A percentile compares a stretch with the other conserved stretches of the same genome.
Conservation (phyloP, 1,140 invertebrate species). For the Drosophila tristis region DNA sequence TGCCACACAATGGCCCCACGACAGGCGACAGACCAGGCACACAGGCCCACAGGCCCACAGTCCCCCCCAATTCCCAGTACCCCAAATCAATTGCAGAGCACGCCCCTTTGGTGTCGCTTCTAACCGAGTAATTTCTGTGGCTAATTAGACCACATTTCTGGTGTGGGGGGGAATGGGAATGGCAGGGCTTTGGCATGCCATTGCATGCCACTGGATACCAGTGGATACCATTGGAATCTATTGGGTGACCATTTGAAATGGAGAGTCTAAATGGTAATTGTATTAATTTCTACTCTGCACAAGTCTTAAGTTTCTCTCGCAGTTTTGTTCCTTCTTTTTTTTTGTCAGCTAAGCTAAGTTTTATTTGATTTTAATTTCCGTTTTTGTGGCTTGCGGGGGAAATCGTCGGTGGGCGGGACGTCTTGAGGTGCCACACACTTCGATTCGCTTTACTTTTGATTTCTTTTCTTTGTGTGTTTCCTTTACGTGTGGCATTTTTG, state of each 20-base stretch:
- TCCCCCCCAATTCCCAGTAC: background rate
- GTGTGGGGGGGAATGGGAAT: background rate
- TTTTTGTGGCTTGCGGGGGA: constrained; percentile 16
- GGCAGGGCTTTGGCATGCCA: no score
- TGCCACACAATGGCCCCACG: constrained; percentile 10
- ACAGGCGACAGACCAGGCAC: background rate
- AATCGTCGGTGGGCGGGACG: no score
- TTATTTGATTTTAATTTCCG: constrained; percentile 76
- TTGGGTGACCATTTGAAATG: constrained; percentile 16
- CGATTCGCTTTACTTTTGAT: background rate
- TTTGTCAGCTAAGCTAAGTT: constrained; percentile 10
- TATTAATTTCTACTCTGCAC: background rate
- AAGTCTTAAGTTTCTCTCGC: constrained; percentile 10
- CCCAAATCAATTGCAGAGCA: constrained; percentile 8
- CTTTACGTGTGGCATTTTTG: background rate
- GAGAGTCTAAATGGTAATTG: constrained; percentile 18
- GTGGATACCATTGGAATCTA: constrained; percentile 6
- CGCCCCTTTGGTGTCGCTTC: constrained; percentile 56
- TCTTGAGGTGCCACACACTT: no score
- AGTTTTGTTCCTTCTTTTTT: no score
- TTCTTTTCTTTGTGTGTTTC: constrained; percentile 16
- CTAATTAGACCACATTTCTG: constrained; percentile 61
- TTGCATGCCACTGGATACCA: background rate
- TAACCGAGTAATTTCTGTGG: constrained; percentile 43
- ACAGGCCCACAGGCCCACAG: constrained; percentile 7